phyloP scores from a whole-genome alignment of 35 echinoderm and acorn worm species.

The Apostichopus japonicus region DNA sequence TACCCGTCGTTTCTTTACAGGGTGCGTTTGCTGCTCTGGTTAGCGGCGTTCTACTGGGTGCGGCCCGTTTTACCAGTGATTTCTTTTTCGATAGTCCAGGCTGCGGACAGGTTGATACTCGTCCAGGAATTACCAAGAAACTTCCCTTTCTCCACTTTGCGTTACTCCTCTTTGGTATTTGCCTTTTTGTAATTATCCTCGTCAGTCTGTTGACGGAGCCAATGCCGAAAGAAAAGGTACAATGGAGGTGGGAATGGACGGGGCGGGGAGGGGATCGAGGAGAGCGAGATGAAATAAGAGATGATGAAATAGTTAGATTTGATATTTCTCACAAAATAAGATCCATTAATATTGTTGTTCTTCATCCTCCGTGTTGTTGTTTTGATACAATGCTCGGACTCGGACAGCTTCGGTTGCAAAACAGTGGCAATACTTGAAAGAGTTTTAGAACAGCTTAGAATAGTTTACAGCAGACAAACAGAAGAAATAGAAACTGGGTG shows the following conservation, averaged over 20 bases:
- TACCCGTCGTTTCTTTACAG: conserved; percentile 2
- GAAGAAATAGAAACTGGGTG: no score
- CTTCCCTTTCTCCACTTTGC: conserved; percentile 97
- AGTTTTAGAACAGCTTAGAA: no score
- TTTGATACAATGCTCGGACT: no score
- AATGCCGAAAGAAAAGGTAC: conserved; percentile 74
- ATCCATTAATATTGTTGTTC: no score
- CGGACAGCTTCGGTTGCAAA: no score
- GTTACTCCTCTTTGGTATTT: conserved; percentile 67
- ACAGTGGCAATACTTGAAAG: no score
- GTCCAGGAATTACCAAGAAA: conserved; percentile 72
- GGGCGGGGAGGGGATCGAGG: no score
- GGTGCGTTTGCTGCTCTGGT: conserved; percentile 83
- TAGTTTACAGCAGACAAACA: no score
- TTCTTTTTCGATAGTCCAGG: conserved; percentile 73
- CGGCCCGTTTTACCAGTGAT: conserved; percentile 73
- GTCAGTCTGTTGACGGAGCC: conserved; percentile 80
- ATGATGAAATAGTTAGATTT: not conserved
- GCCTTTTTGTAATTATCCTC: conserved; percentile 44
- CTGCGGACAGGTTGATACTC: conserved; percentile 68
- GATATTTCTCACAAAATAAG: not conserved
- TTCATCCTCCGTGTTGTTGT: no score
- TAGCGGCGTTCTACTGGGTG: conserved; percentile 64
- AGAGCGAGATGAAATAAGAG: not conserved
- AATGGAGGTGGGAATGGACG: not conserved